Evolutionary conservation across 2,797 vertebrate genomes (phyloP).

Genomic region (Galaxias olidus): DNA sequence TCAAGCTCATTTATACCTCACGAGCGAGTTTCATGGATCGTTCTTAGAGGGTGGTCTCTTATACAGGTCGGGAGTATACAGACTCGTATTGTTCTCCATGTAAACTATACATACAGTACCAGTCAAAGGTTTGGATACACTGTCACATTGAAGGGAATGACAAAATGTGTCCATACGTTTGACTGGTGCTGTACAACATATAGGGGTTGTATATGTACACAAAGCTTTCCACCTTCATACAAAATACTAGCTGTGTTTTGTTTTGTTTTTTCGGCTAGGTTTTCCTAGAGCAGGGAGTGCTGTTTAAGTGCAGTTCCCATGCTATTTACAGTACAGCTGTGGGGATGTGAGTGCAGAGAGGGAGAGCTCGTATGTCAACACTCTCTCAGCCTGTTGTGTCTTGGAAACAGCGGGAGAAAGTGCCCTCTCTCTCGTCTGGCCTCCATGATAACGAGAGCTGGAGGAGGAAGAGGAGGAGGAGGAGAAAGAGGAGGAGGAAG

Average conservation of each 20-base stretch:
- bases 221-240: too few species aligned
- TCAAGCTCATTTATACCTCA: too few species aligned
- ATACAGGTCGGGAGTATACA: constrained; percentile 36
- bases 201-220: too few species aligned
- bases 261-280: too few species aligned
- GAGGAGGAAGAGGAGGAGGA: too few species aligned
- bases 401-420: constrained; percentile 44
- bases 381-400: constrained; percentile 48
- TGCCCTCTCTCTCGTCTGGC: constrained; percentile 45
- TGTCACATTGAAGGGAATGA: too few species aligned
- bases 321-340: constrained; percentile 51
- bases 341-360: constrained; percentile 41
- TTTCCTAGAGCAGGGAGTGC: constrained; percentile 2
- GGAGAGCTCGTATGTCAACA: constrained; percentile 44
- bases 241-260: too few species aligned
- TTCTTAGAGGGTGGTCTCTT: constrained; percentile 16
- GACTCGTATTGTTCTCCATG: constrained; percentile 50
- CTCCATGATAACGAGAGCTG: too few species aligned
- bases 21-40: neutral
- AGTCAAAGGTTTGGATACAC: too few species aligned
- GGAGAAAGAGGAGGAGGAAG: too few species aligned
- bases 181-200: too few species aligned
- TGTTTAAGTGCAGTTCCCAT: constrained; percentile 34
- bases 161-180: too few species aligned
- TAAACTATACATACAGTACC: constrained; percentile 10